Conservation (phyloP, 2,888 invertebrate genomes). For the Latheticus oryzae region DNA sequence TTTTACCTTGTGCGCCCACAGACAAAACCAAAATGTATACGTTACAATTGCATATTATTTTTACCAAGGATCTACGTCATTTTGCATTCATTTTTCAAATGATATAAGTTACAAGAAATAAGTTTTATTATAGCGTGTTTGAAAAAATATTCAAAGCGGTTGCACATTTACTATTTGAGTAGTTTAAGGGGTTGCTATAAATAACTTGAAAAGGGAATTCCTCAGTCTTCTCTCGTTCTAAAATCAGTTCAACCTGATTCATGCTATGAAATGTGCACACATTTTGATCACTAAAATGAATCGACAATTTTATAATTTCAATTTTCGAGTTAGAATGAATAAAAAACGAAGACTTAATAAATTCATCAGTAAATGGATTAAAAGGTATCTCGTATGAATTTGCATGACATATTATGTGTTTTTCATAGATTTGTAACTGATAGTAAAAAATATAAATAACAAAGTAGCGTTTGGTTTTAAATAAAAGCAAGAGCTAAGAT, state of each 20-base stretch:
- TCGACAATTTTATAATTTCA: slow-evolving; percentile 33
- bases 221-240: slow-evolving; percentile 49
- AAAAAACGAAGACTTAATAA: slow-evolving; percentile 63
- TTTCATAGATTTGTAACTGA: too few species aligned
- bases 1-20: slow-evolving; percentile 24
- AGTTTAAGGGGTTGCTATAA: slow-evolving; percentile 53
- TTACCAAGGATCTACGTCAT: slow-evolving; percentile 1
- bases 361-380: slow-evolving; percentile 65
- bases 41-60: slow-evolving; percentile 13
- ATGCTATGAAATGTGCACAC: slow-evolving; percentile 36
- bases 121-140: too few species aligned
- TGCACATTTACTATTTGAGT: slow-evolving; percentile 40
- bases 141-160: slow-evolving; percentile 8
- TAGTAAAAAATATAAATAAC: too few species aligned
- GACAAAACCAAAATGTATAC: slow-evolving; percentile 6
- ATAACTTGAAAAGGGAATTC: slow-evolving; percentile 53
- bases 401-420: too few species aligned
- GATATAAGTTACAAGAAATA: too few species aligned
- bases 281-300: slow-evolving; percentile 24
- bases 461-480: too few species aligned
- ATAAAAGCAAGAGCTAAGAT: too few species aligned
- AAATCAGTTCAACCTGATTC: slow-evolving; percentile 43
- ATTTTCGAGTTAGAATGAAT: slow-evolving; percentile 55
- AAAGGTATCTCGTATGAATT: slow-evolving; percentile 56
- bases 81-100: slow-evolving; percentile 19